Base-by-base conservation (phyloP, 2,888 invertebrate species). In the Cataglyphis altisquamis region DNA sequence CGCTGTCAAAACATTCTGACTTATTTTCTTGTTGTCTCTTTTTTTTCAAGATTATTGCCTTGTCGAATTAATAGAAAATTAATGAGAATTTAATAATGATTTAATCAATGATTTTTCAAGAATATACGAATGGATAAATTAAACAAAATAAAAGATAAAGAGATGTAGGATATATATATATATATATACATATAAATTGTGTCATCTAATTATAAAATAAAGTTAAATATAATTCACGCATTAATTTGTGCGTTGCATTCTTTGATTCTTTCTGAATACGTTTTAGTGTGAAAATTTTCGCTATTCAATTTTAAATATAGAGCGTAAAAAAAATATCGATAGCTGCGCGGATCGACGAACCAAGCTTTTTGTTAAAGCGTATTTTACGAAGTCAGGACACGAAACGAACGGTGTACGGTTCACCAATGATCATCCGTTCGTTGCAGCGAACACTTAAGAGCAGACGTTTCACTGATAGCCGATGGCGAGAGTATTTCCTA, bases 381-480 rank as follows among this genome's bases (percentile, higher is more conserved):
- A 67, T 67, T 80, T 66, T 55, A 29, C 9, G 39, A 36, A 62
- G n/a, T 5, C 29, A 25, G 1, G 5, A 25, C 32, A 25, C 36
- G 72, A 45, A 45, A 25, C 41, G 64, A 48, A 45, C 25, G 52
- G 60, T 41, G 68, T 84, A 82, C 68, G 57, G 25, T 64, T 70
- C 36, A n/a, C 29, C 41, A 25, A 75, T 39, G 57, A 73, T 83
- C 73, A 77, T 36, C 52, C 82, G 77, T 29, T 41, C 84, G 73
- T 87, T 87, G 64, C 64, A 41, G 18, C n/a, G 21, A 63, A 41
- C 25, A 74, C 73, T 77, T 74, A 45, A 78, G 73, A 70, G 84
- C 63, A 70, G 84, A 9, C 70, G 39, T 75, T 67, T 62, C 45
- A 64, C 68, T 41, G 87, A 85, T 87, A 87, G 52, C 55, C 60